Evolutionary conservation across 2,113 vertebrate genomes (phyloP), one percentile per base, ranked within the genome.

Genomic region (Spheniscus mendiculus): DNA sequence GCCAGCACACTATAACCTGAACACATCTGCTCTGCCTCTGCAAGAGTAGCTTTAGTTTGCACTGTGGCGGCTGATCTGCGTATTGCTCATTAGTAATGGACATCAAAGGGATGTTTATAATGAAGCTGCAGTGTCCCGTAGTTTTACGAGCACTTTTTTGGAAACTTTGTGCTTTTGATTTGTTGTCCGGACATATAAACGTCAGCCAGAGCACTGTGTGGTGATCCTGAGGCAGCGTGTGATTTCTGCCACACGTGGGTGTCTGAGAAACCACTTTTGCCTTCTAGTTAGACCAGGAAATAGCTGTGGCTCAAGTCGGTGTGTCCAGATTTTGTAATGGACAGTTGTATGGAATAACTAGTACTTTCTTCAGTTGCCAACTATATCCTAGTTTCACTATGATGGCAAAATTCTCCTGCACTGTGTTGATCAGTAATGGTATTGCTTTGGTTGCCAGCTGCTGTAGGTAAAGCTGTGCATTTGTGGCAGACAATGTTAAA

Each of bases 341-440:
- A 11, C 62, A 36, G 32, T 18, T 40, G 19, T 44, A 32, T 32
- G 89, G 62, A 79, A 77, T 40, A 83, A 44, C 22, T 38, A 47
- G 38, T 26, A 18, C 62, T 61, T 89, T 47, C 4, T 83, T 77
- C 42, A 27, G 15, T 87, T 80, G 58, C 56, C 62, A 59, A 10
- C 53, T 29, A 2, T 12, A 32, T 50, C 23, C n/a, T 65, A 13
- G 17, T 14, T n/a, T n/a, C n/a, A n/a, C n/a, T n/a, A 27, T 0
- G 1, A 29, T 4, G 49, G 50, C 40, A 11, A 63, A 14, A 16
- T 38, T 50, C n/a, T 81, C 8, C 4, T 30, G 26, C 3, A 0
- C 6, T 9, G 71, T 0, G 0, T 47, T 5, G 19, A 2, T 32
- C 36, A 34, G 27, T 8, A 12, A 15, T 2, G 7, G 22, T 5